Percentiles rank a stretch among this genome's conserved stretches.
Conservation (phyloP, 2,797 vertebrate genomes). For the Hephaestus fuliginosus region DNA sequence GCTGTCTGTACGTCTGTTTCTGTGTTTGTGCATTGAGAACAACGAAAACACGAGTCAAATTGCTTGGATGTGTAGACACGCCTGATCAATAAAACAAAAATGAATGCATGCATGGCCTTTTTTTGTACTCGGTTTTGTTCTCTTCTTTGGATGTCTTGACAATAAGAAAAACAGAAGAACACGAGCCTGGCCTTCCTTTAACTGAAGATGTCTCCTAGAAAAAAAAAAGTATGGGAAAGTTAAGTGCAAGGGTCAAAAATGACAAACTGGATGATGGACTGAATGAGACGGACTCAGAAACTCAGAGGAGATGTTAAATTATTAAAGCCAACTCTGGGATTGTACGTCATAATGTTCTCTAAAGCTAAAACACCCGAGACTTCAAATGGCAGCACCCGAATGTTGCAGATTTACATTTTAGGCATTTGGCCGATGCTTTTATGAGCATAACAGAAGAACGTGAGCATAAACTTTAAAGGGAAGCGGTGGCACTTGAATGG, state of each 20-base stretch:
- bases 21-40: too few relatives aligned
- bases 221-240: not conserved
- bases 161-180: not conserved
- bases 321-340: slow-evolving; percentile 19
- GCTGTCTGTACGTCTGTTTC: too few relatives aligned
- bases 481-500: not conserved
- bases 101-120: not conserved
- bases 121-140: not conserved
- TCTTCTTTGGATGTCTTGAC: not conserved
- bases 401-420: slow-evolving; percentile 45
- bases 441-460: not conserved
- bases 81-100: too few relatives aligned
- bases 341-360: slow-evolving; percentile 4
- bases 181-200: too few relatives aligned
- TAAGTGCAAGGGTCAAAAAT: not conserved
- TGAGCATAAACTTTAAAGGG: not conserved
- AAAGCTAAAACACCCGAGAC: slow-evolving; percentile 1
- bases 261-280: not conserved
- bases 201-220: not conserved
- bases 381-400: not conserved
- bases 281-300: not conserved
- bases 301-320: slow-evolving; percentile 9
- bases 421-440: slow-evolving; percentile 30
- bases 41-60: too few relatives aligned
- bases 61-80: too few relatives aligned